A percentile compares a stretch with the other conserved stretches of the same genome.
These are phyloP conservation scores for Lepus townsendii DNA, from an alignment of 2,797 vertebrate species.

Conservation along the genomic window DNA sequence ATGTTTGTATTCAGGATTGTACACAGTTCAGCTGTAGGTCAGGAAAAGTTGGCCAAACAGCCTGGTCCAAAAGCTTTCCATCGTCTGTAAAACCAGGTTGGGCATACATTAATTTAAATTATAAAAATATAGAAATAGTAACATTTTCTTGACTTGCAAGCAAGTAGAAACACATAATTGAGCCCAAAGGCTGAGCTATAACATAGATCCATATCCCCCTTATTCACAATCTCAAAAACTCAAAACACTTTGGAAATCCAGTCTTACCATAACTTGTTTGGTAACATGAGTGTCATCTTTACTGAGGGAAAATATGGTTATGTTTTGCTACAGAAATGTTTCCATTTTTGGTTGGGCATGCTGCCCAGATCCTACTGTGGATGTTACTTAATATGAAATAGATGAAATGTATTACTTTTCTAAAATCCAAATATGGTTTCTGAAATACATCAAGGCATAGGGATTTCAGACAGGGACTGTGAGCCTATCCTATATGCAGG, in stretches of 20 bases:
- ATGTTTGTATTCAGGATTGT: neutral
- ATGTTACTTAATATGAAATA: neutral
- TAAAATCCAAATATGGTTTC: slow-evolving; percentile 47
- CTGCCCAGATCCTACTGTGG: neutral
- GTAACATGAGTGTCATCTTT: neutral
- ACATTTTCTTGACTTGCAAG: neutral
- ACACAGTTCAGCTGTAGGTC: neutral
- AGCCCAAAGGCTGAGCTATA: neutral
- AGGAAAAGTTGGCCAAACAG: neutral
- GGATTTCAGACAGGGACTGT: neutral
- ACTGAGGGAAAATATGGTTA: neutral
- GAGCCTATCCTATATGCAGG: neutral
- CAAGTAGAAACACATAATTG: neutral
- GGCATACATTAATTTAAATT: neutral
- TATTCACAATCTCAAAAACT: neutral
- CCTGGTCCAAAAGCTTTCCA: neutral
- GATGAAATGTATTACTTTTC: neutral
- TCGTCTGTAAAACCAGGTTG: neutral
- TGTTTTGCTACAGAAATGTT: slow-evolving; percentile 11
- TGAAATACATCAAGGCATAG: neutral
- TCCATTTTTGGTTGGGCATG: neutral
- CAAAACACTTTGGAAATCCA: neutral
- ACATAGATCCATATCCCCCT: neutral
- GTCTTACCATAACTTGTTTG: slow-evolving; percentile 1
- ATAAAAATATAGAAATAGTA: neutral